Conservation (phyloP, 53 echinoderm and acorn worm genomes). For the Henricia sp. region DNA sequence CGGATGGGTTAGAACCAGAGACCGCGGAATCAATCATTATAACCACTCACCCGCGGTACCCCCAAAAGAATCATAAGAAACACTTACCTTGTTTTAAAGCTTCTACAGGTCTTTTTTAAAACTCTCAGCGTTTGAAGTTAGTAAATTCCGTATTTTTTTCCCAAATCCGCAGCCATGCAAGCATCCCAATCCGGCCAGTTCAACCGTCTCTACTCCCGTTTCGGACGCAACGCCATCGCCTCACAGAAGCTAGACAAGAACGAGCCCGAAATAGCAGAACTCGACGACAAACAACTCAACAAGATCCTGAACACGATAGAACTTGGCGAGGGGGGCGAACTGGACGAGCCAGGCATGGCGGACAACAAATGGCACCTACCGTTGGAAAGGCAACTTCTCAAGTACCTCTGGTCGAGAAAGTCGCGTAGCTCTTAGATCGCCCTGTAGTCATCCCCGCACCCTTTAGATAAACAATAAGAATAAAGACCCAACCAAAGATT, state of each 20-base stretch:
- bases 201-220: slow-evolving; percentile 9
- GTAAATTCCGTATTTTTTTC: background rate
- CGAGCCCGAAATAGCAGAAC: background rate
- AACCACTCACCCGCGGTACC: no score
- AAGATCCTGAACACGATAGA: slow-evolving; percentile 47
- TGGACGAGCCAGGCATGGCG: slow-evolving; percentile 20
- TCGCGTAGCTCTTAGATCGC: slow-evolving; percentile 10
- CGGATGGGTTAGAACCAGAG: no score
- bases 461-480: slow-evolving; percentile 10
- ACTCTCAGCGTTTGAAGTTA: background rate
- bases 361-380: slow-evolving; percentile 51
- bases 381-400: slow-evolving; percentile 37
- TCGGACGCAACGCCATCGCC: slow-evolving; percentile 29
- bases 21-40: no score
- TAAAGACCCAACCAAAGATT: background rate
- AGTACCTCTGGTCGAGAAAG: slow-evolving; percentile 29
- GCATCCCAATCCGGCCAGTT: slow-evolving; percentile 14
- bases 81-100: no score
- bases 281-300: slow-evolving; percentile 23
- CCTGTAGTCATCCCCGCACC: background rate
- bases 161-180: slow-evolving; percentile 20
- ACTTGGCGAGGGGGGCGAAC: background rate
- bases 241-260: background rate
- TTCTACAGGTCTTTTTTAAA: no score
- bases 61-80: no score